These are phyloP conservation scores for Lordiphosa stackelbergi DNA, from an alignment of 1,140 invertebrate genomes.

Conservation along the genomic window DNA sequence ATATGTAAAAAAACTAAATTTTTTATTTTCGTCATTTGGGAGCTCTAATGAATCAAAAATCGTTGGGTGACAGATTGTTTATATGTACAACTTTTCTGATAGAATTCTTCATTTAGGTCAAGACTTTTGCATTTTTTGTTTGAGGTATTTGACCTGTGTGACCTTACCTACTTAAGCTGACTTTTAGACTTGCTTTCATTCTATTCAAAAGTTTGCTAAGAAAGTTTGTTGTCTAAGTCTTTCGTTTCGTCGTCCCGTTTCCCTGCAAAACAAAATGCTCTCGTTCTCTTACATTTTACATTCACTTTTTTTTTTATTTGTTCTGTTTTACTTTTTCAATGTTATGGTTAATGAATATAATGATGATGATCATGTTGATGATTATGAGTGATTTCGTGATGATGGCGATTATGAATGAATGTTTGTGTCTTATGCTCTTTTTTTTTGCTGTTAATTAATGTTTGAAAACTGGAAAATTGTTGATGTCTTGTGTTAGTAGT, in stretches of 20 bases:
- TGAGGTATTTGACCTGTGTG: too few species aligned
- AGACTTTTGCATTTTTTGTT: too few species aligned
- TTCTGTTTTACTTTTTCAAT: constrained; percentile 74
- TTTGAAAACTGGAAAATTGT: constrained; percentile 52
- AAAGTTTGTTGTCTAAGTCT: constrained; percentile 43
- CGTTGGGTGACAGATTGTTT: too few species aligned
- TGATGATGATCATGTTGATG: constrained; percentile 62
- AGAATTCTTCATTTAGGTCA: too few species aligned
- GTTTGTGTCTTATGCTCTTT: too few species aligned
- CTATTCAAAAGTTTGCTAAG: background rate
- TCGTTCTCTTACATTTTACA: constrained; percentile 56
- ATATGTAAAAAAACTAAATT: too few species aligned
- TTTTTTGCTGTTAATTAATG: constrained; percentile 32
- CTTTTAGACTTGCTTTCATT: background rate
- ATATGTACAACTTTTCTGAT: too few species aligned
- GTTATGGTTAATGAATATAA: constrained; percentile 75
- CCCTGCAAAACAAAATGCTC: background rate
- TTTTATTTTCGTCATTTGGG: too few species aligned
- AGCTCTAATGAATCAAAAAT: background rate
- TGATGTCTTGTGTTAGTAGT: constrained; percentile 58
- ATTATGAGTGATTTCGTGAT: constrained; percentile 48
- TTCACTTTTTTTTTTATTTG: constrained; percentile 70
- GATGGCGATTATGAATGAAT: constrained; percentile 30
- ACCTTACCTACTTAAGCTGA: background rate
- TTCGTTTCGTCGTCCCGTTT: constrained; percentile 28